Evolutionary conservation across 2,888 invertebrate species (phyloP), one percentile per base, ranked within the genome.

Genomic region (Formica aserva): DNA sequence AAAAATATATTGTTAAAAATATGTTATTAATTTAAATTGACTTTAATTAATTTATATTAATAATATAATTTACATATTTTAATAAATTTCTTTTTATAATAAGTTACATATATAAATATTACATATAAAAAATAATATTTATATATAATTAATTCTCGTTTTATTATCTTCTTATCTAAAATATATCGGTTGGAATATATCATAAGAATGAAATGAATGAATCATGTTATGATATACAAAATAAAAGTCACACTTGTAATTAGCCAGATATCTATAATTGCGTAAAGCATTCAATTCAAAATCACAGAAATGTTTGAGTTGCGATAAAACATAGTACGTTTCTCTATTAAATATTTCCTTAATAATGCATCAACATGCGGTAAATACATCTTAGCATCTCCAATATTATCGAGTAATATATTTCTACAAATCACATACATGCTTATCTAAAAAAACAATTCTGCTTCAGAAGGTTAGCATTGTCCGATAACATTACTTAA

Each of bases 151-250:
- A n/a, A 11, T 18, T 29, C 48, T 26, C 38, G 26, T 26, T 32
- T 57, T 5, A 38, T 8, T 26, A 72, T 57, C 3, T 72, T 57
- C 13, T 69, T 32, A 69, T n/a, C 4, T 71, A 52, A 32, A 71
- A 13, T 71, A 48, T 69, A 48, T 26, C 18, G 29, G 13, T 18
- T 74, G 0, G 26, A 72, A 38, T 26, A 38, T 26, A 13, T 65
- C 18, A 35, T 41, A 22, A 32, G 5, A 18, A 22, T 13, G 22
- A 41, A 22, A 13, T 22, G 15, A n/a, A 22, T 41, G 18, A 41
- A 3, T 74, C 13, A 41, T 13, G 5, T 29, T 18, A 41, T 41
- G 29, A 3, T 18, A 18, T 13, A 13, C n/a, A n/a, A 29, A 29
- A 26, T 72, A 38, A 18, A 57, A 26, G 11, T 72, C 38, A 29